These are phyloP conservation scores for Drosophila dunni DNA, from an alignment of 1,140 invertebrate genomes.

Conservation along the genomic window DNA sequence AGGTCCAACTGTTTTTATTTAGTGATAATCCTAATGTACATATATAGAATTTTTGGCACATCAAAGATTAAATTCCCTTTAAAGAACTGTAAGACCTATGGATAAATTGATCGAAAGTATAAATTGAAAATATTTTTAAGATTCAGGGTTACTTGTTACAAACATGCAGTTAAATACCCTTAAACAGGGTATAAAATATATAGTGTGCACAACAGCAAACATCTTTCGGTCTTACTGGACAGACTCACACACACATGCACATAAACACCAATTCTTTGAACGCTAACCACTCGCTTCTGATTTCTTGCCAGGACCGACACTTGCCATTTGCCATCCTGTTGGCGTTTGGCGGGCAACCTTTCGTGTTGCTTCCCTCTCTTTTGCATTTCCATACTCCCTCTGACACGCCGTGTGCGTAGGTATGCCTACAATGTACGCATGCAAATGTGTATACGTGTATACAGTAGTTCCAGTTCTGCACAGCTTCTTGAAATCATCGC, in stretches of 20 bases:
- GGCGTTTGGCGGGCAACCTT: constrained; percentile 31
- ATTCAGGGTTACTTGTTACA: too few species aligned
- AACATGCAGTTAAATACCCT: too few species aligned
- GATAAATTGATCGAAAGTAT: background rate
- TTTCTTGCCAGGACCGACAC: constrained; percentile 4
- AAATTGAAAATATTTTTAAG: background rate
- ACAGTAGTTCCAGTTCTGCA: constrained; percentile 51
- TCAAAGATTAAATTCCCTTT: too few species aligned
- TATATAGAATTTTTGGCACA: too few species aligned
- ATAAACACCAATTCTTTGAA: constrained; percentile 10
- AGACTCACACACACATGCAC: background rate
- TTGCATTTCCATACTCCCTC: constrained; percentile 18
- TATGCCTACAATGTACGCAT: constrained; percentile 82
- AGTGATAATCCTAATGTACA: too few species aligned
- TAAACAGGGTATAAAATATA: background rate
- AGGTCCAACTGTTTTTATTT: too few species aligned
- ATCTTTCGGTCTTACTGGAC: constrained; percentile 22
- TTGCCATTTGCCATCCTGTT: constrained; percentile 12
- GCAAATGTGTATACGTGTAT: constrained; percentile 64
- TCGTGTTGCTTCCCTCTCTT: constrained; percentile 25
- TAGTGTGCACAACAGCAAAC: constrained; percentile 44
- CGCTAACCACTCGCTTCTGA: constrained; percentile 11
- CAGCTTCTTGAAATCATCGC: constrained; percentile 30
- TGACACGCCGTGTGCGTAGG: constrained; percentile 77
- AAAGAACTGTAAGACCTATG: too few species aligned